phyloP scores from a whole-genome alignment of 2,888 invertebrate genomes.

The Epinotia demarniana region DNA sequence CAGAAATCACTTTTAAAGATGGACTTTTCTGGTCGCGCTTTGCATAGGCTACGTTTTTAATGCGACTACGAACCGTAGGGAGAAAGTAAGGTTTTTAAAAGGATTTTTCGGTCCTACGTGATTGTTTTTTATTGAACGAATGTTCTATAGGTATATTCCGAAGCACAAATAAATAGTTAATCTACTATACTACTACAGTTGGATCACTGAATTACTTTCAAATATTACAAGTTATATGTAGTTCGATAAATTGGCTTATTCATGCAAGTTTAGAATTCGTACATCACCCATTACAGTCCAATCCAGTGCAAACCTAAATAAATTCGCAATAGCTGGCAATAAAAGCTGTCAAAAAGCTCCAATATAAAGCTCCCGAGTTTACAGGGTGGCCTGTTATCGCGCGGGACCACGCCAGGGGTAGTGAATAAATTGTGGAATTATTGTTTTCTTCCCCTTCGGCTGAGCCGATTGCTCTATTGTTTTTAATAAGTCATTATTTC shows the following conservation, averaged over 20 bases:
- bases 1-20: constrained; percentile 47
- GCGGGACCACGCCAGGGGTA: not conserved
- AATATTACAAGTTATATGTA: not conserved
- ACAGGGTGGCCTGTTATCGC: constrained; percentile 18
- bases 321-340: not conserved
- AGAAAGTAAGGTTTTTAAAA: not conserved
- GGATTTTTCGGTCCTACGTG: no score
- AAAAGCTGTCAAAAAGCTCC: not conserved
- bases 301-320: constrained; percentile 2
- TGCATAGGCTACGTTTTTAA: constrained; percentile 44
- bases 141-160: not conserved
- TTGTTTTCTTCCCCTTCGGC: constrained; percentile 11
- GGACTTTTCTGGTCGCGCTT: constrained; percentile 50
- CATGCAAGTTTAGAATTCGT: not conserved
- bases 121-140: not conserved
- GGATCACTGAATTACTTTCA: no score
- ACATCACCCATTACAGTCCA: not conserved
- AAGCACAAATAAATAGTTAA: not conserved
- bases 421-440: constrained; percentile 14
- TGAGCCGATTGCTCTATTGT: not conserved
- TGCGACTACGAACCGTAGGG: constrained; percentile 25
- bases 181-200: no score
- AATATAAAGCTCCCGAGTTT: constrained; percentile 16
- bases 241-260: not conserved
- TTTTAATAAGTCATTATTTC: not conserved